phyloP scores from a whole-genome alignment of 2,797 vertebrate genomes.

The Dendrocincla tyrannina region DNA sequence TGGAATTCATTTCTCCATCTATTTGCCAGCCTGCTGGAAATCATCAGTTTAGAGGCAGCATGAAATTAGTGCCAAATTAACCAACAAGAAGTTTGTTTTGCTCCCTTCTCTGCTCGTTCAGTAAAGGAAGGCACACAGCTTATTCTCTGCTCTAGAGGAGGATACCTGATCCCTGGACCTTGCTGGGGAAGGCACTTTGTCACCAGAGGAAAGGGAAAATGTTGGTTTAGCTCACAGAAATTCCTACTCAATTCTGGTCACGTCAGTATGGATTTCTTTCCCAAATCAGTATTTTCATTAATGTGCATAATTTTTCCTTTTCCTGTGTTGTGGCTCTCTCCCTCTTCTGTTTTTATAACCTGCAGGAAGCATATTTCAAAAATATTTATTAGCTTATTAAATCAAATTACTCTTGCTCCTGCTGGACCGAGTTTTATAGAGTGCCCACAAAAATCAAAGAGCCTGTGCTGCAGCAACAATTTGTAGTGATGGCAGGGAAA shows the following conservation, averaged over 20 bases:
- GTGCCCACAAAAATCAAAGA: conserved; percentile 46
- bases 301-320: conserved; percentile 18
- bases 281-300: conserved; percentile 14
- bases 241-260: conserved; percentile 3
- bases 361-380: conserved; percentile 61
- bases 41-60: not conserved
- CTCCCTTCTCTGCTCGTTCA: not conserved
- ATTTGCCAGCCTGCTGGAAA: conserved; percentile 20
- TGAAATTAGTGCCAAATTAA: conserved; percentile 32
- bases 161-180: not conserved
- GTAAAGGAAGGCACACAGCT: not conserved
- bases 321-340: conserved; percentile 39
- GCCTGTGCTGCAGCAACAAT: not conserved
- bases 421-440: conserved; percentile 45
- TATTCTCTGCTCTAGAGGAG: not conserved
- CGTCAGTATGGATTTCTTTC: not conserved
- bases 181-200: not conserved
- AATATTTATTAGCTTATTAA: conserved; percentile 71
- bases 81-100: conserved; percentile 7
- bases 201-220: not conserved
- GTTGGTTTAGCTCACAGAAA: not conserved
- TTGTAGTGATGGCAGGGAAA: conserved; percentile 31
- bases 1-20: conserved; percentile 30
- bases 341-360: conserved; percentile 53
- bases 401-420: conserved; percentile 57